Percentiles rank a stretch among this genome's conserved stretches.
These are phyloP conservation scores for Gadus macrocephalus DNA, from an alignment of 2,113 vertebrate species.

Conservation along the genomic window DNA sequence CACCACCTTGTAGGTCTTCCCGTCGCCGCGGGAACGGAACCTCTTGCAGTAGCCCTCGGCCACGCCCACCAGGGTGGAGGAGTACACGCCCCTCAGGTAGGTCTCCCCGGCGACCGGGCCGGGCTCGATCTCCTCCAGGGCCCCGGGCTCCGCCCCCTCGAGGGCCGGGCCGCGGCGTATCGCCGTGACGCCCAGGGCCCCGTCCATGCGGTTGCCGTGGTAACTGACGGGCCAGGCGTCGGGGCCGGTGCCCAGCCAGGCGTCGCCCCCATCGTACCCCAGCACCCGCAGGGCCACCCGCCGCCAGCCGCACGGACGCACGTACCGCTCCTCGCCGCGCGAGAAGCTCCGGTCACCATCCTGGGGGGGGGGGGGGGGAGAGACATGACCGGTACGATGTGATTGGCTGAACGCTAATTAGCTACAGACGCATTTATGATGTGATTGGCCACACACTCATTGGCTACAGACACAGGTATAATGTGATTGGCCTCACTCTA, in stretches of 20 bases:
- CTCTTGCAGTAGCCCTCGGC: constrained; percentile 45
- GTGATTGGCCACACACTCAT: no score
- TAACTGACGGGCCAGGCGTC: constrained; percentile 69
- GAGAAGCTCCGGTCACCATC: constrained; percentile 38
- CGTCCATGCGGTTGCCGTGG: constrained; percentile 51
- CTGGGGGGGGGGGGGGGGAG: not conserved
- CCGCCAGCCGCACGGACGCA: constrained; percentile 60
- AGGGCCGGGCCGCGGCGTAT: not conserved
- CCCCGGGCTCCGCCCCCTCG: accelerated
- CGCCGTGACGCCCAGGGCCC: constrained; percentile 49
- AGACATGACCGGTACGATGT: no score
- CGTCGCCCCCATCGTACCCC: constrained; percentile 40
- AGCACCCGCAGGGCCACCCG: constrained; percentile 52
- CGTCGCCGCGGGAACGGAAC: constrained; percentile 55
- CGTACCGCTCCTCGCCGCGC: constrained; percentile 57
- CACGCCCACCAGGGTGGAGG: constrained; percentile 43
- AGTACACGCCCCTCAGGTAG: constrained; percentile 59
- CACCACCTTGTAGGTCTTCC: constrained; percentile 55
- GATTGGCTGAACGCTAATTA: no score
- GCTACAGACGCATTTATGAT: no score
- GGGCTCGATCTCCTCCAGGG: constrained; percentile 27
- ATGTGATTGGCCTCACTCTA: no score
- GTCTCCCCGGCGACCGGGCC: not conserved
- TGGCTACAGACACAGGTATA: no score
- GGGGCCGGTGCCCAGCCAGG: constrained; percentile 49